A percentile compares a stretch with the other conserved stretches of the same genome.
Evolutionary conservation across 2,113 vertebrate species (phyloP).

Genomic region (Clarias magur): DNA sequence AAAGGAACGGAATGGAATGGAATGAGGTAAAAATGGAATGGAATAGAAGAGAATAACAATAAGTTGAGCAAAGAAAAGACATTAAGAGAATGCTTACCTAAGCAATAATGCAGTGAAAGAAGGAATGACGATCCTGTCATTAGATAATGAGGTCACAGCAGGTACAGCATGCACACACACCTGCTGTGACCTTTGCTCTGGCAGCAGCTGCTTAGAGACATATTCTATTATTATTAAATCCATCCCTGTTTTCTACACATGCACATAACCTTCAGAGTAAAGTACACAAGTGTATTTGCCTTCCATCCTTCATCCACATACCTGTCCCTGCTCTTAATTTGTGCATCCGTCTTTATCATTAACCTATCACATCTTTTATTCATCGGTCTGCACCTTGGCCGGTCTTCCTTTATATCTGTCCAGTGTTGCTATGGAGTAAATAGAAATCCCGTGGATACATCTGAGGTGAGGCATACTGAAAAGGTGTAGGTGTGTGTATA

Average conservation of each 20-base stretch:
- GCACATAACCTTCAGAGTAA: conserved; percentile 18
- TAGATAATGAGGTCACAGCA: conserved; percentile 16
- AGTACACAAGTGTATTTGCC: background rate
- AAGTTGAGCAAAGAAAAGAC: background rate
- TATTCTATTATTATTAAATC: background rate
- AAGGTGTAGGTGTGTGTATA: conserved; percentile 37
- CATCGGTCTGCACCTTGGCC: background rate
- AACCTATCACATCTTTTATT: background rate
- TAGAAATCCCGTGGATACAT: conserved; percentile 22
- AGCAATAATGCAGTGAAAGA: background rate
- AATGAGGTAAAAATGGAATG: background rate
- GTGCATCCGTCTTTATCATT: conserved; percentile 4
- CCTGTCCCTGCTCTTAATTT: background rate
- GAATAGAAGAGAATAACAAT: background rate
- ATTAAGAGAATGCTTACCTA: background rate
- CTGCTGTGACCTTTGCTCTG: background rate
- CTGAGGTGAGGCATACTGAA: conserved; percentile 34
- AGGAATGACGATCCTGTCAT: background rate
- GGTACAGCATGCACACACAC: conserved; percentile 8
- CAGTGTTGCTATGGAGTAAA: background rate
- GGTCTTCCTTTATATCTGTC: background rate
- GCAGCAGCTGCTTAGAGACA: conserved; percentile 8
- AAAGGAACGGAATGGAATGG: background rate
- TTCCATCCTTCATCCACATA: background rate
- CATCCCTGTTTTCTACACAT: background rate